Base-by-base conservation (phyloP, 2,797 vertebrate genomes). In the Champsocephalus esox region DNA sequence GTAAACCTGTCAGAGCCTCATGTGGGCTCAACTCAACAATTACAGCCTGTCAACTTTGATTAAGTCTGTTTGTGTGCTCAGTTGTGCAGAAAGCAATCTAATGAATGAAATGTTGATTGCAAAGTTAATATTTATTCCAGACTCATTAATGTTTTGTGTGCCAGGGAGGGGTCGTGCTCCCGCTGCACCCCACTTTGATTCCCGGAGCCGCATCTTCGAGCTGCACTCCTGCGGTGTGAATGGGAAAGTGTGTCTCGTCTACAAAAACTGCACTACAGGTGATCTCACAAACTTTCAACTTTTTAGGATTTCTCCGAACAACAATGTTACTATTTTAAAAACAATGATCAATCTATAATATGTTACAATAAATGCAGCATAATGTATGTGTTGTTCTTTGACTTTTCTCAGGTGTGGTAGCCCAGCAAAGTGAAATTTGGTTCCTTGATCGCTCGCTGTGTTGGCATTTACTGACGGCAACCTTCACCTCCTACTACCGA, bases 241-340 rank as follows among this genome's bases (percentile, higher is more conserved):
- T 80, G 98, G 98, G 52, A 98, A 97, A 87, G 97, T 98, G 68
- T 99, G 98, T 82, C 95, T 99, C 9, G 97, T 98, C 86, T 99
- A 98, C 93, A 97, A 97, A 88, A 95, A 92, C 32, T 93, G 95
- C 89, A 95, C 94, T 66, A 90, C 96, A 94, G 98, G 98, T 99
- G 87, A 58, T 66, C 10, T 66, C 8, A 12, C 7, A 66, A 38
- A 38, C 17, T 7, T 58, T 2, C 21, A 38, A 3, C 5, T 65
- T 50, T 28, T 45, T 0, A 46, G 16, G 34, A 59, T 57, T 56
- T 48, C 9, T 41, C 14, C 17, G 2, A 60, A 72, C 45, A 34
- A 16, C 12, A 57, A 17, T 17, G 14, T 43, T 28, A 55, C 59
- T 43, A 5, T 32, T 28, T 28, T 28, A 28, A 21, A 51, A 14